These are phyloP conservation scores for Castor canadensis DNA, from an alignment of 2,113 vertebrate species.

Conservation along the genomic window DNA sequence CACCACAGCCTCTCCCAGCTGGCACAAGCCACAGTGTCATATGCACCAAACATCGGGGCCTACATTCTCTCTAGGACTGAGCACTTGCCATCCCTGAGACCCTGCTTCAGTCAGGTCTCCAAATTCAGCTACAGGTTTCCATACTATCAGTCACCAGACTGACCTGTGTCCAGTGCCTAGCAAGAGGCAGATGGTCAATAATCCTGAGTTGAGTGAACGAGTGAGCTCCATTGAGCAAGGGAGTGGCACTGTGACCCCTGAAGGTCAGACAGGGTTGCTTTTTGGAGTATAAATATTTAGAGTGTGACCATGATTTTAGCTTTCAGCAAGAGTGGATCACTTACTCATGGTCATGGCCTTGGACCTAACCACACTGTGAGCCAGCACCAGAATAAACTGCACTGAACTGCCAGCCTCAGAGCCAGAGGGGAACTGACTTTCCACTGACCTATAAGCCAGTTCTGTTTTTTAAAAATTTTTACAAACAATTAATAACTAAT, in stretches of 20 bases:
- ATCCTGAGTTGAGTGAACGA: background rate
- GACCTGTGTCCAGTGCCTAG: background rate
- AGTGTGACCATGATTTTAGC: constrained; percentile 24
- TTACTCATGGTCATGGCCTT: constrained; percentile 49
- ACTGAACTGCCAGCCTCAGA: background rate
- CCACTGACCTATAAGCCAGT: background rate
- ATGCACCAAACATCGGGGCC: too few species aligned
- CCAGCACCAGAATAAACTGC: constrained; percentile 43
- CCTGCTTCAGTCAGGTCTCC: background rate
- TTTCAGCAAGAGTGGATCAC: constrained; percentile 54
- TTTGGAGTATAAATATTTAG: constrained; percentile 64
- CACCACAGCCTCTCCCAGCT: background rate
- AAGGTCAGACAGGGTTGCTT: constrained; percentile 3
- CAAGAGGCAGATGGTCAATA: fast-evolving
- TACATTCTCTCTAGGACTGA: background rate
- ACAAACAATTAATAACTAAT: background rate
- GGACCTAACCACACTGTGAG: constrained; percentile 8
- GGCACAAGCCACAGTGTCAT: fast-evolving
- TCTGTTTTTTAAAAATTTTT: background rate
- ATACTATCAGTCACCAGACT: background rate
- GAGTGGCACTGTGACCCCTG: background rate
- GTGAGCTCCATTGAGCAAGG: background rate
- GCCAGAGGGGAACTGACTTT: constrained; percentile 42
- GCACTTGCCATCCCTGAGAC: background rate
- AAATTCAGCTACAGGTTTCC: background rate